Base-by-base conservation (phyloP, 2,888 invertebrate species). In the Ditylenchus weischeri region DNA sequence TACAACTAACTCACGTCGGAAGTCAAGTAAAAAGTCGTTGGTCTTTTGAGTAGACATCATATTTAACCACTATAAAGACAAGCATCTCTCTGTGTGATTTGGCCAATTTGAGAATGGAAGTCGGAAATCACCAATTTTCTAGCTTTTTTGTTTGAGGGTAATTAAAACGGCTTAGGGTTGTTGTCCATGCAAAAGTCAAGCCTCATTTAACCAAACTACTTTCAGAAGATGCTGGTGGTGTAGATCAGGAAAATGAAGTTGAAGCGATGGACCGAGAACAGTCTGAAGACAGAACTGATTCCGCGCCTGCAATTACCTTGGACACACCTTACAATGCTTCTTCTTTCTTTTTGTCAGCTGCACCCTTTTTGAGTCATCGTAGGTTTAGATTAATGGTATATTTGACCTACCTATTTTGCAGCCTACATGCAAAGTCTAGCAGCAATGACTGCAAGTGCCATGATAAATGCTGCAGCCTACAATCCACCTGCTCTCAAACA, bases 341-440 rank as follows among this genome's bases (percentile, higher is more conserved):
- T 19, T 36, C 35, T 35, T 8, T 59, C 1, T 38, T 59, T 29
- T 23, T 36, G 35, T 59, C 59, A 10, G 59, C 59, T 4, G 49
- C 62, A n/a, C 69, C 59, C 11, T 68, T 69, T 35, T 19, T 68
- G 15, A 69, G 60, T 59, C 69, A 67, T 60, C 69, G 68, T 69
- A 68, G 19, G 58, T 69, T 69, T n/a, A n/a, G n/a, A n/a, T n/a
- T n/a, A n/a, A 2, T 43, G 8, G 15, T 15, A 54, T 54, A 2
- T 15, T 54, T 11, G 21, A 21, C 29, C 11, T 54, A 13, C 29
- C 11, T 15, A 7, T 7, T 54, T 38, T 62, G 19, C 35, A 71
- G 70, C 71, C 18, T 72, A 75, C 62, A 75, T 72, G 62, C 74
- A 75, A 54, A 57, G 54, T 57, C 50, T 72, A 15, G 69, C 72